These are phyloP conservation scores for Morinoia aosen DNA, from an alignment of 2,888 invertebrate genomes.

Conservation along the genomic window DNA sequence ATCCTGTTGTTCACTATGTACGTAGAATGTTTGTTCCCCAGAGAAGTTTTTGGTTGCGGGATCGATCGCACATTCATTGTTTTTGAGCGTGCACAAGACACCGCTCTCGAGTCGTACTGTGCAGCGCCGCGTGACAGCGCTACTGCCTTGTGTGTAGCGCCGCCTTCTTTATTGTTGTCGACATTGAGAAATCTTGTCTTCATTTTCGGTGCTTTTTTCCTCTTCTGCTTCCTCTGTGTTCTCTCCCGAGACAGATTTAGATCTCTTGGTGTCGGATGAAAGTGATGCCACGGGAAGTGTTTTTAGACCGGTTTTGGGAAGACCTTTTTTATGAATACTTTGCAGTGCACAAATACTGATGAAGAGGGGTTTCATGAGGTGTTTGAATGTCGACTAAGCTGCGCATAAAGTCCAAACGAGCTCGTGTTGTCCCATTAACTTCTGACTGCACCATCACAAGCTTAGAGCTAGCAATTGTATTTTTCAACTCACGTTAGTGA, in stretches of 20 bases:
- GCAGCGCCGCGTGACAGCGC: not conserved
- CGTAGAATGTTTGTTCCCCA: not conserved
- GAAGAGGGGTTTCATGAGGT: not conserved
- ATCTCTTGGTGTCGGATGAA: conserved; percentile 44
- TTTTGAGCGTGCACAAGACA: not conserved
- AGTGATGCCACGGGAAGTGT: conserved; percentile 44
- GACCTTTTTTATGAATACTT: not conserved
- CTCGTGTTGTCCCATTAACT: not conserved
- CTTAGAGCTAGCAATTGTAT: not conserved
- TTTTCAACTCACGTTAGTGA: not conserved
- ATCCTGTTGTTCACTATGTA: not conserved
- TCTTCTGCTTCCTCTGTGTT: conserved; percentile 29
- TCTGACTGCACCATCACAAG: not conserved
- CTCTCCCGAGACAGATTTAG: conserved; percentile 37
- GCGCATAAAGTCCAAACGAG: not conserved
- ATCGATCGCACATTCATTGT: not conserved
- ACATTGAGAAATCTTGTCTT: conserved; percentile 13
- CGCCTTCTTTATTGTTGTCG: conserved; percentile 10
- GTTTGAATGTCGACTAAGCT: not conserved
- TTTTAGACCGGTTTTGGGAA: not conserved
- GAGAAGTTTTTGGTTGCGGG: not conserved
- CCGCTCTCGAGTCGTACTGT: not conserved
- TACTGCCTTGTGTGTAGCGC: conserved; percentile 12
- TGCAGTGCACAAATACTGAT: not conserved
- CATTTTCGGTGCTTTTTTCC: conserved; percentile 28